Percentiles rank a stretch among this genome's conserved stretches.
These are phyloP conservation scores for fruit fly (Drosophila melanogaster) DNA, from an alignment of 1,140 invertebrate genomes.

Conservation along the genomic window DNA sequence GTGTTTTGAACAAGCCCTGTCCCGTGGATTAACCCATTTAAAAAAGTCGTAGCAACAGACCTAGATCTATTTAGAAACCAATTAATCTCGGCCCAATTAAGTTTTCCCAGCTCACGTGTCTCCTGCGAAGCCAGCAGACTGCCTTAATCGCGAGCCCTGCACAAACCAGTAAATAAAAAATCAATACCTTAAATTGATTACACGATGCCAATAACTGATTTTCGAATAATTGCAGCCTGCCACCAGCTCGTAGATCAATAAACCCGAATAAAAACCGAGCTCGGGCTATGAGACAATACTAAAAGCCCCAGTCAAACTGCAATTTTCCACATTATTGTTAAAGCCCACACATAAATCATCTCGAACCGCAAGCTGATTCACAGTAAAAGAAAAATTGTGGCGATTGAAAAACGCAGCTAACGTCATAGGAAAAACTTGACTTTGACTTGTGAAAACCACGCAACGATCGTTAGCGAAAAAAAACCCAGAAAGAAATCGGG, in stretches of 20 bases:
- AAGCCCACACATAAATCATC: constrained; percentile 4
- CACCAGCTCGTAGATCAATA: not conserved
- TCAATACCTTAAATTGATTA: constrained; percentile 2
- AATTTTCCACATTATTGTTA: constrained; percentile 12
- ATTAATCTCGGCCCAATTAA: not conserved
- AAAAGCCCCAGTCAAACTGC: constrained; percentile 5
- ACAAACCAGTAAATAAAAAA: constrained; percentile 5
- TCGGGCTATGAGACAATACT: not conserved
- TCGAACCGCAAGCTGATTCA: constrained; percentile 28
- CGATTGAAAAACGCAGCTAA: not conserved
- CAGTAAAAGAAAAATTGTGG: constrained; percentile 22
- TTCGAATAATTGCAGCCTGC: not conserved
- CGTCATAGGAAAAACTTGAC: constrained; percentile 53
- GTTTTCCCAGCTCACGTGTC: not conserved
- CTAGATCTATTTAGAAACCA: not conserved
- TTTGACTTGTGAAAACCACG: constrained; percentile 48
- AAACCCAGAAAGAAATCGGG: constrained; percentile 41
- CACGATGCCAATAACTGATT: constrained; percentile 1
- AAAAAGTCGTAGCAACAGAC: not conserved
- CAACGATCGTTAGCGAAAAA: constrained; percentile 11
- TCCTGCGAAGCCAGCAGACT: not conserved
- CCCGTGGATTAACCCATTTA: not conserved
- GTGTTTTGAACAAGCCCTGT: not conserved
- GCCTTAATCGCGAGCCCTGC: too few species aligned
- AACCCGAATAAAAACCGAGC: not conserved